Evolutionary conservation across 2,888 invertebrate species (phyloP), one percentile per base, ranked within the genome.

Genomic region (Latrodectus elegans): DNA sequence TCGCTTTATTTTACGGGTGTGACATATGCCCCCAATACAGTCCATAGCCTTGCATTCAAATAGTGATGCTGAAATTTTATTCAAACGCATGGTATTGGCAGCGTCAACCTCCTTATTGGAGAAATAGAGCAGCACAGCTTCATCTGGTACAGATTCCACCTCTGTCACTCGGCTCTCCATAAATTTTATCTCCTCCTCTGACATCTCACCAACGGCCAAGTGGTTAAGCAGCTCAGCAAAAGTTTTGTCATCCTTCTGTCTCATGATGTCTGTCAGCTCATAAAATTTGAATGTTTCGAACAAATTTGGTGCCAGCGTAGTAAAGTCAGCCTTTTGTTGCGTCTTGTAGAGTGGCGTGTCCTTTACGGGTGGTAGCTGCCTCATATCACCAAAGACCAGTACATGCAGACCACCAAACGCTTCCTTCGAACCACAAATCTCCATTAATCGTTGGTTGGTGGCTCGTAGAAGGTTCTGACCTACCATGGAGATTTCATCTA

Each of bases 211-310:
- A 8, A 8, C 17, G n/a, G 65, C 65, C 65, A 65, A 17, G 65
- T 65, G n/a, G 65, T 65, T 65, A 4, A 73, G 49, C 9, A 51
- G 12, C 52, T 51, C 73, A 12, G 73, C 73, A 73, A 73, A 73
- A 51, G 14, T n/a, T n/a, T 51, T 52, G n/a, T 73, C 73, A 52
- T 73, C 73, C 17, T 73, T 73, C 17, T 73, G 73, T 49, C 73
- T 38, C 73, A 73, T 73, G 22, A 73, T 73, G 17, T 73, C 52
- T n/a, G 49, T 52, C 49, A 73, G 52, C 52, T 73, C 73, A 9
- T 49, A 14, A 51, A 73, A 38, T 12, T 73, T n/a, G 52, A 73
- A 73, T 14, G 22, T n/a, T 22, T 73, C 51, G 38, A 26, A 73
- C 17, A 73, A 22, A 15, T 26, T 26, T 17, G 17, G n/a, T 17